Conservation (phyloP, 2,888 invertebrate genomes). For the Andrena marginata region DNA sequence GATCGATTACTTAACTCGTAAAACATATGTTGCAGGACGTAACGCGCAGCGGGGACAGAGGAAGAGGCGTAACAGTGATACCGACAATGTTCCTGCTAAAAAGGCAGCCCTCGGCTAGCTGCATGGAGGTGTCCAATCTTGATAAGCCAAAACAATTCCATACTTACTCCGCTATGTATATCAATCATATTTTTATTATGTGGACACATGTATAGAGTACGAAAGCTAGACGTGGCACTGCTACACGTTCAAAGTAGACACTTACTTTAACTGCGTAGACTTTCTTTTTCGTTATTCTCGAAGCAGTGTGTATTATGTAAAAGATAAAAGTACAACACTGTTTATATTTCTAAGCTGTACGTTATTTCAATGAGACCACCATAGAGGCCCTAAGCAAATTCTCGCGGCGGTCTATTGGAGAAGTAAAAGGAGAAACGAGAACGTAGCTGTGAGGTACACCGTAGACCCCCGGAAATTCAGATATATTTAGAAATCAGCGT, state of each 20-base stretch:
- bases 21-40: conserved; percentile 52
- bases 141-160: conserved; percentile 32
- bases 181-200: conserved; percentile 62
- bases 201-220: conserved; percentile 43
- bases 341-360: conserved; percentile 65
- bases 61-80: conserved; percentile 48
- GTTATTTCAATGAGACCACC: conserved; percentile 36
- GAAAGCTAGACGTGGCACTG: conserved; percentile 40
- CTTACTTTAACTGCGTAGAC: conserved; percentile 30
- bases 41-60: conserved; percentile 47
- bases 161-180: conserved; percentile 46
- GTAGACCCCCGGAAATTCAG: not conserved
- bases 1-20: not conserved
- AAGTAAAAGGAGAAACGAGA: not conserved
- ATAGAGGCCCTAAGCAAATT: too few species aligned
- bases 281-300: conserved; percentile 45
- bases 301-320: conserved; percentile 56
- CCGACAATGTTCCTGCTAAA: conserved; percentile 36
- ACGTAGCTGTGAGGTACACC: not conserved
- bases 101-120: conserved; percentile 34
- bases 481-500: conserved; percentile 79
- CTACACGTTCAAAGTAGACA: conserved; percentile 33
- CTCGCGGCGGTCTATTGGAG: too few species aligned
- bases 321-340: conserved; percentile 53
- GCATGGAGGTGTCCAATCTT: not conserved